Evolutionary conservation across 2,797 vertebrate genomes (phyloP), one percentile per base, ranked within the genome.

Genomic region (Columba guinea): DNA sequence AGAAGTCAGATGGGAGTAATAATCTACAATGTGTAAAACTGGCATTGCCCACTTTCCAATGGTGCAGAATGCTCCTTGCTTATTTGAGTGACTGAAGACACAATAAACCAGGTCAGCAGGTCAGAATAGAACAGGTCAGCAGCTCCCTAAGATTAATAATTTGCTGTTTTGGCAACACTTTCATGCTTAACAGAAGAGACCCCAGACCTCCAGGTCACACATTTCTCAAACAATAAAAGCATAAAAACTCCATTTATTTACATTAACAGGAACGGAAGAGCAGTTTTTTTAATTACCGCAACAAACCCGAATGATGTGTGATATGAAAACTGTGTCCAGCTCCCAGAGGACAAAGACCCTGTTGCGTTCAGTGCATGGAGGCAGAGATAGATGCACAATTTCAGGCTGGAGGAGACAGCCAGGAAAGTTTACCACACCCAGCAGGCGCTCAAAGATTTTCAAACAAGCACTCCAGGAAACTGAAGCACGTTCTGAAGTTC

Each of bases 381-480:
- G 41, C 74, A 95, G 85, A 87, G 81, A 94, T 67, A 87, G 78
- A 94, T 69, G 81, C 64, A 89, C 56, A 60, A 37, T 51, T 87
- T 56, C 59, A 77, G 56, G 79, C 76, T 48, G 34, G 53, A 39
- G 55, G 91, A 89, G 48, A 37, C 30, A 83, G 95, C 85, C 91
- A 93, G 87, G 51, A 82, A 89, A 94, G 70, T 74, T 90, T 52
- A 91, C 87, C 91, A 87, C 94, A 91, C 87, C 63, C 92, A 96
- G 87, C 89, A 94, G 76, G 89, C 60, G 3, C 70, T 59, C 93
- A 70, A 60, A 91, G 80, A 78, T 87, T 87, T 95, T 94, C 88
- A 95, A 94, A 95, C 69, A 79, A 92, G 90, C 89, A 52, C 90
- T 75, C 87, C 94, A 95, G 88, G 89, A 95, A 87, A 85, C 73